phyloP scores from a whole-genome alignment of 1,140 invertebrate species.

The Procambarus clarkii region DNA sequence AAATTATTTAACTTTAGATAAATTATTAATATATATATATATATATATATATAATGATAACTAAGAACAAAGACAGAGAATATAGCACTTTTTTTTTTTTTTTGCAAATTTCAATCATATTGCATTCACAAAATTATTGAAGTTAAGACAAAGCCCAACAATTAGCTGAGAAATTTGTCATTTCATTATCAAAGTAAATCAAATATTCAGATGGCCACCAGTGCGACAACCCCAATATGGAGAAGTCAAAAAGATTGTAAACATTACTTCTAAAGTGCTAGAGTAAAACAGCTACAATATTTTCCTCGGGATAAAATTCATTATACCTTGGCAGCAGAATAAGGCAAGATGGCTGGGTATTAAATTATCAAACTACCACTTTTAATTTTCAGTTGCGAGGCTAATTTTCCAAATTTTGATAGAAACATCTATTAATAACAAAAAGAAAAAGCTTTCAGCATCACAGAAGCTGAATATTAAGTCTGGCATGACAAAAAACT shows the following conservation, averaged over 20 bases:
- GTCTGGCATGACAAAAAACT: not conserved
- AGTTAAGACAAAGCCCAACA: not conserved
- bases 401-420: slow-evolving; percentile 29
- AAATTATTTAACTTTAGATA: not conserved
- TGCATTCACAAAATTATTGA: not conserved
- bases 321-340: slow-evolving; percentile 35
- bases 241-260: not conserved
- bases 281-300: not conserved
- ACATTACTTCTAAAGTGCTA: not conserved
- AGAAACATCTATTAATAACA: not conserved
- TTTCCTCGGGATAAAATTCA: not conserved
- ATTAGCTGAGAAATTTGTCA: not conserved
- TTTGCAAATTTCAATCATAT: not conserved
- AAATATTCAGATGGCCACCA: not conserved
- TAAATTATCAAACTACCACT: slow-evolving; percentile 28
- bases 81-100: slow-evolving; percentile 9
- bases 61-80: not conserved
- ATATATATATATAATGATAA: too few species aligned
- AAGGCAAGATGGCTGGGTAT: slow-evolving; percentile 27
- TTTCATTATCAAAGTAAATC: not conserved
- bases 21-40: not conserved
- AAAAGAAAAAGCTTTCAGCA: not conserved
- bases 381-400: slow-evolving; percentile 27
- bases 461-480: not conserved
- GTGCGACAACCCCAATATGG: not conserved